Evolutionary conservation across 2,888 invertebrate species (phyloP).

Genomic region (Helleia helle): DNA sequence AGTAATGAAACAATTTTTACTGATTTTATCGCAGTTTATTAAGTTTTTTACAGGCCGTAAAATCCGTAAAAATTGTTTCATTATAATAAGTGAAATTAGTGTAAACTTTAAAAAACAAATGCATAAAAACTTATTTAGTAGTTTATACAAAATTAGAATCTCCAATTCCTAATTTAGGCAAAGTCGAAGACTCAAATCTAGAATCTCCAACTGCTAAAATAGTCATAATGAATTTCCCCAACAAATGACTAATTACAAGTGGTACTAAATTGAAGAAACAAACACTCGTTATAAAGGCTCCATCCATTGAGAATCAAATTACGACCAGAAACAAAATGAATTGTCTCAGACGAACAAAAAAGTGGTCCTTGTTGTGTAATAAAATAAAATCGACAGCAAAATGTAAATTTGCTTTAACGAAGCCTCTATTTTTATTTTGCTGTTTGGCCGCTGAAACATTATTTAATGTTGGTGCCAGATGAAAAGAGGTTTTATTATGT

Average conservation of each 20-base stretch:
- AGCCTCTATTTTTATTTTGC: constrained; percentile 48
- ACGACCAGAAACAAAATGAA: constrained; percentile 27
- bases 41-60: too few relatives aligned
- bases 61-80: too few relatives aligned
- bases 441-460: constrained; percentile 25
- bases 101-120: too few relatives aligned
- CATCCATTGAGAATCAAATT: constrained; percentile 32
- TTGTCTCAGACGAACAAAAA: constrained; percentile 27
- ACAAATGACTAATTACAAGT: constrained; percentile 4
- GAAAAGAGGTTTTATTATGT: constrained; percentile 15
- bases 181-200: too few relatives aligned
- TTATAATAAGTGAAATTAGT: too few relatives aligned
- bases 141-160: too few relatives aligned
- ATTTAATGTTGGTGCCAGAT: not conserved
- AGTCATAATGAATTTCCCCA: too few relatives aligned
- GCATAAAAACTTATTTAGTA: too few relatives aligned
- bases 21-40: too few relatives aligned
- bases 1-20: too few relatives aligned
- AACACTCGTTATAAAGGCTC: constrained; percentile 11
- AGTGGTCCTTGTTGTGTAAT: constrained; percentile 35
- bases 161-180: too few relatives aligned
- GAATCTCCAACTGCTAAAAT: too few relatives aligned
- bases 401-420: constrained; percentile 64
- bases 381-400: constrained; percentile 46
- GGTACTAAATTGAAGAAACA: constrained; percentile 1